Conservation (phyloP, 2,888 invertebrate species). For the Leptopilina syphax region DNA sequence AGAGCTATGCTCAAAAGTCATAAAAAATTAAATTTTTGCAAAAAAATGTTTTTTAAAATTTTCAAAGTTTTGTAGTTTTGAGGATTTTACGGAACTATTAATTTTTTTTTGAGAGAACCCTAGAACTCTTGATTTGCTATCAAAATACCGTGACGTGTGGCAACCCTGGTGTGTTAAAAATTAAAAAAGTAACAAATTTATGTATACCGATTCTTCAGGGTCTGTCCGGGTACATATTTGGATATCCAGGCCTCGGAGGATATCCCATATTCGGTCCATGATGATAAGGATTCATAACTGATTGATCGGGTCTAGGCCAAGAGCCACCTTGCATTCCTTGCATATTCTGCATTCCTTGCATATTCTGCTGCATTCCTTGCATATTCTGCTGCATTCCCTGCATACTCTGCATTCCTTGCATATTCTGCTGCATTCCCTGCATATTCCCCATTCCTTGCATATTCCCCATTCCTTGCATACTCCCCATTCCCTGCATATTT, state of each 20-base stretch:
- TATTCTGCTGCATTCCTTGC: background rate
- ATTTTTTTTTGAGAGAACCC: too few relatives aligned
- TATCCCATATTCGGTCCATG: background rate
- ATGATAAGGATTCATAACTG: slow-evolving; percentile 35
- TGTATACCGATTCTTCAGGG: background rate
- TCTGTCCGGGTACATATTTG: slow-evolving; percentile 34
- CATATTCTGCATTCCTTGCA: slow-evolving; percentile 30
- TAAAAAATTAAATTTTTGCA: too few relatives aligned
- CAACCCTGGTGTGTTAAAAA: too few relatives aligned
- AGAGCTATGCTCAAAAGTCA: too few relatives aligned
- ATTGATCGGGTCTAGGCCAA: slow-evolving; percentile 16
- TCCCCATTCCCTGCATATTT: background rate
- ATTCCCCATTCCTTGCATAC: slow-evolving; percentile 6
- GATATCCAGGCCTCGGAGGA: slow-evolving; percentile 11
- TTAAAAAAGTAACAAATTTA: background rate
- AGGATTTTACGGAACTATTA: too few relatives aligned
- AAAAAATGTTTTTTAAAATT: too few relatives aligned
- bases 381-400: background rate
- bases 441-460: background rate
- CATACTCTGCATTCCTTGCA: background rate
- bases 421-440: background rate
- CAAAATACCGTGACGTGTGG: too few relatives aligned
- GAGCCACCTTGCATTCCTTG: slow-evolving; percentile 23
- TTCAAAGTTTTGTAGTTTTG: too few relatives aligned
- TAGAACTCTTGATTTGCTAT: too few relatives aligned